phyloP scores from a whole-genome alignment of 2,888 invertebrate genomes.

The Campoplex capitator region DNA sequence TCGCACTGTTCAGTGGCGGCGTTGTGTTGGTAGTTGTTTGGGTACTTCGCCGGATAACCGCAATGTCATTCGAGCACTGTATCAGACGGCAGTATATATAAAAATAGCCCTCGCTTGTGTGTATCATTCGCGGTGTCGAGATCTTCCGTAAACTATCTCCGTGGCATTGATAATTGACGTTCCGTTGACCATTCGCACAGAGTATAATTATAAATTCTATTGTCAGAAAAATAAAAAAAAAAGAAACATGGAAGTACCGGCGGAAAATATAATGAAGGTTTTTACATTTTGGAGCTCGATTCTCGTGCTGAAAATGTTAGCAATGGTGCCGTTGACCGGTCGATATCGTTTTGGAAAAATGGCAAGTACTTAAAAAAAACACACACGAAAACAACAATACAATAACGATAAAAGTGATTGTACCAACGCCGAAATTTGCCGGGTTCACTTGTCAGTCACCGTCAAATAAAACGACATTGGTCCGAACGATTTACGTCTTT shows the following conservation, averaged over 20 bases:
- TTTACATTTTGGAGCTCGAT: conserved; percentile 79
- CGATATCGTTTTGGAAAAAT: conserved; percentile 75
- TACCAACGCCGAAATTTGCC: neutral
- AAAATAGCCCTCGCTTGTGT: neutral
- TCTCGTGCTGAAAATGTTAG: conserved; percentile 76
- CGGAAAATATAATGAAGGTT: conserved; percentile 70
- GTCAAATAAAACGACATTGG: neutral
- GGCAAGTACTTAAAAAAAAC: conserved; percentile 66
- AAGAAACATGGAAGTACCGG: conserved; percentile 34
- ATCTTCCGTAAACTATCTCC: neutral
- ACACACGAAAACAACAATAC: neutral
- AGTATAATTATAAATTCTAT: neutral
- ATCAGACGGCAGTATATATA: conserved; percentile 5
- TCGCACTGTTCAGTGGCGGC: neutral
- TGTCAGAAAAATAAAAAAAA: neutral
- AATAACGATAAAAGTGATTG: neutral
- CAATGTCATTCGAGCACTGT: conserved; percentile 3
- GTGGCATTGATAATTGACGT: neutral
- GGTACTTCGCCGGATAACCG: neutral
- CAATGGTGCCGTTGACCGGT: conserved; percentile 73
- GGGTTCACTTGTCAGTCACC: too few relatives aligned
- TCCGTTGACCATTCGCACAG: neutral
- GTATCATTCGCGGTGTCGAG: neutral
- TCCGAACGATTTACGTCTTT: neutral
- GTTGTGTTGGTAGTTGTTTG: neutral